Evolutionary conservation across 2,113 vertebrate genomes (phyloP).

Genomic region (Danionella cerebrum): DNA sequence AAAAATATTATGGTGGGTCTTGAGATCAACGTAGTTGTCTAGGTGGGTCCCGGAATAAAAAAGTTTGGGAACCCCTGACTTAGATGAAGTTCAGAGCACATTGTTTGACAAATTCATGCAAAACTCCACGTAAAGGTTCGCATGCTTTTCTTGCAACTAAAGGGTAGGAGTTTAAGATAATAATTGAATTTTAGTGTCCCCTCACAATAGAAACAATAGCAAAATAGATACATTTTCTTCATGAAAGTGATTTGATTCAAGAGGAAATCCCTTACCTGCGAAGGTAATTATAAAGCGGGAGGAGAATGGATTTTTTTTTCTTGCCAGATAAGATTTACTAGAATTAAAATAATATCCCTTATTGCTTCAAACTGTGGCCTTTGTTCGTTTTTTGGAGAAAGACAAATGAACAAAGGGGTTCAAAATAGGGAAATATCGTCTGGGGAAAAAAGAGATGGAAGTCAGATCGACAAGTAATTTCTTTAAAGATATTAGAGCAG

Average conservation of each 20-base stretch:
- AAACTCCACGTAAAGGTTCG: neutral
- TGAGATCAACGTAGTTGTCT: too few relatives aligned
- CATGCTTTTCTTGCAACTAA: slow-evolving; percentile 15
- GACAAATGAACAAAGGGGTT: slow-evolving; percentile 12
- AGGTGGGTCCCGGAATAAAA: too few relatives aligned
- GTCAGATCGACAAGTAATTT: slow-evolving; percentile 51
- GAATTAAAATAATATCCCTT: slow-evolving; percentile 1
- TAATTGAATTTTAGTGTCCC: too few relatives aligned
- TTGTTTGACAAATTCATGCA: too few relatives aligned
- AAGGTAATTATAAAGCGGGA: slow-evolving; percentile 40
- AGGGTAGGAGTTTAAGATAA: slow-evolving; percentile 12
- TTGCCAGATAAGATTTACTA: neutral
- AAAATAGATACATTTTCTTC: slow-evolving; percentile 39
- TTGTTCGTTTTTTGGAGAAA: too few relatives aligned
- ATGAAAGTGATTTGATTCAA: too few relatives aligned
- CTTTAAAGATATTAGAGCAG: slow-evolving; percentile 50
- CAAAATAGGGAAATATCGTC: slow-evolving; percentile 43
- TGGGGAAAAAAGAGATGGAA: slow-evolving; percentile 38
- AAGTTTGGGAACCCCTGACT: too few relatives aligned
- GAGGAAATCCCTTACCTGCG: too few relatives aligned
- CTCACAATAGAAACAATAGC: too few relatives aligned
- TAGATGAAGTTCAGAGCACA: too few relatives aligned
- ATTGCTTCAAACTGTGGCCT: slow-evolving; percentile 7
- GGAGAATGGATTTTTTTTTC: too few relatives aligned
- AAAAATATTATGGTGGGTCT: too few relatives aligned